Evolutionary conservation across 2,888 invertebrate genomes (phyloP), one percentile per base, ranked within the genome.

Genomic region (Hymenopus coronatus): DNA sequence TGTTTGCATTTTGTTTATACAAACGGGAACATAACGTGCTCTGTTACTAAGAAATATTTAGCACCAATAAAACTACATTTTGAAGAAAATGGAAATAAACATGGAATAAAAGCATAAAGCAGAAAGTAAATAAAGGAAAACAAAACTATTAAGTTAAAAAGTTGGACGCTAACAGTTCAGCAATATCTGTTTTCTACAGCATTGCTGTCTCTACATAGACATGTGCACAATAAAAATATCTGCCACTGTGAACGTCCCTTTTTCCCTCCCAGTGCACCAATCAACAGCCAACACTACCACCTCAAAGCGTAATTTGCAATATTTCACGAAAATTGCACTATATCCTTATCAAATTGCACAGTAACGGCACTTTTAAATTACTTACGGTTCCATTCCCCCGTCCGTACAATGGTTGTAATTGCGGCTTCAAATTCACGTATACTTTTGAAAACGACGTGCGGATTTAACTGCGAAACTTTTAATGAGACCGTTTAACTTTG

Each of bases 401-500:
- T 70, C 54, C 54, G 54, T 82, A 87, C 87, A 87, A 87, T 87
- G 82, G 82, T 33, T 27, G 87, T 87, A 82, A 87, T 33, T 82
- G 87, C 87, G 87, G 87, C 28, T 54, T 82, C 87, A 87, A 87
- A 87, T 27, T 87, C 81, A 87, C 27, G 87, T 87, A 82, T 30
- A 87, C 87, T 82, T 87, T 87, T 70, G 54, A 85, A 46, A 54
- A 40, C n/a, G 54, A 85, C 85, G 85, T 85, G 54, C 30, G 87
- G 87, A 33, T 87, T 33, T 87, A 81, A 87, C 82, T 82, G 87
- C 87, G 30, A 87, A 87, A 87, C 33, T 87, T 87, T 87, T 87
- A 87, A 87, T 87, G 87, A 87, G 87, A 87, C 81, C 40, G 82
- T 87, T 82, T 87, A 87, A 87, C 87, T 87, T 87, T 87, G 87